phyloP scores from a whole-genome alignment of 53 echinoderm and acorn worm genomes.

The Temnopleurus reevesii region DNA sequence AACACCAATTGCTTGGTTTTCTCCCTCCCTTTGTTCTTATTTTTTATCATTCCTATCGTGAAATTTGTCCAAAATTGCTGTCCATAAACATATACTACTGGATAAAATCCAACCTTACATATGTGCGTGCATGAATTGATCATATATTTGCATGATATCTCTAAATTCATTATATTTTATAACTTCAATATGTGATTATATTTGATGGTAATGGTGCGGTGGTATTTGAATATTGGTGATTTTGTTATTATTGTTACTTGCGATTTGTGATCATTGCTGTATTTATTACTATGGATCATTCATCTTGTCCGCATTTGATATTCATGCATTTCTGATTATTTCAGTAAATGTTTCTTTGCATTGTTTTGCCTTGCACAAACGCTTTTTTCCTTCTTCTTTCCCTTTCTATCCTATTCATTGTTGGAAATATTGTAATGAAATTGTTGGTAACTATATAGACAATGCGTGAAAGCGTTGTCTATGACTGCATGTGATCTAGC shows the following conservation, averaged over 20 bases:
- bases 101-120: background rate
- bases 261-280: background rate
- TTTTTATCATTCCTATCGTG: background rate
- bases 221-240: background rate
- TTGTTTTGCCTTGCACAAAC: background rate
- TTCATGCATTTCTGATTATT: background rate
- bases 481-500: slow-evolving; percentile 99
- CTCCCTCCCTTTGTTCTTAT: slow-evolving; percentile 29
- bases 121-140: background rate
- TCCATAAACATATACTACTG: background rate
- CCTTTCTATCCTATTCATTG: background rate
- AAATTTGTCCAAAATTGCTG: background rate
- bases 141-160: background rate
- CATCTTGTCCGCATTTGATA: background rate
- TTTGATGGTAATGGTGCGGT: background rate
- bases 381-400: background rate
- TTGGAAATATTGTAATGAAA: background rate
- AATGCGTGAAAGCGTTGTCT: slow-evolving; percentile 76
- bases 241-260: background rate
- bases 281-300: background rate
- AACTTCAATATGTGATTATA: background rate
- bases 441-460: slow-evolving; percentile 51
- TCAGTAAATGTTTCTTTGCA: background rate
- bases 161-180: background rate
- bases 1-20: slow-evolving; percentile 35